Base-by-base conservation (phyloP, 2,797 vertebrate genomes). In the Sitta carolinensis region DNA sequence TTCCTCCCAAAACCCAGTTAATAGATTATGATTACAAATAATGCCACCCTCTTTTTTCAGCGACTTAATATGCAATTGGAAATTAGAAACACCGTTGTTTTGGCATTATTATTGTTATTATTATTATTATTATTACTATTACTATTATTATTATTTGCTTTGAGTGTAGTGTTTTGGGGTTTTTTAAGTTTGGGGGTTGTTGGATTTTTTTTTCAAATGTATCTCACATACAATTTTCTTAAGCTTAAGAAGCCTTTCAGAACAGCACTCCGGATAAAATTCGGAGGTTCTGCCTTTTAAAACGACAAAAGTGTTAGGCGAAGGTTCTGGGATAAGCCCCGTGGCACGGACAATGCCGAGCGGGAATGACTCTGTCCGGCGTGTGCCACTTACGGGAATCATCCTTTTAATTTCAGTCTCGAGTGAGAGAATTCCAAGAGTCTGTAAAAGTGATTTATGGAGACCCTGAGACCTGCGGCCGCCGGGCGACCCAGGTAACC, bases 11-110 rank as follows among this genome's bases (percentile, higher is more conserved):
- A 94, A 89, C n/a, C 16, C 42, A n/a, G 42, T 89, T 82, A 76
- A 82, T 75, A 82, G 58, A 87, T 92, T 77, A 87, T 52, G 59
- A 51, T 68, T 76, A 45, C n/a, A 90, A 90, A 94, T 70, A 89
- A 84, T 50, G 20, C 19, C 2, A 2, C 20, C 20, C 48, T 90
- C 10, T 76, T 91, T 91, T 57, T 64, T 67, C 36, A 50, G 29
- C 8, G 13, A 74, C 20, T 87, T 69, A 43, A 23, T 42, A 69
- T 25, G 43, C 13, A 63, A 67, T 7, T 79, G 48, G 13, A 87
- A 94, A 91, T 93, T 47, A 63, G 32, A 88, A 93, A 57, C 10
- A 45, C 23, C 20, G 15, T 51, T 78, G 16, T 34, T 82, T 66
- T 32, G 2, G 3, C 12, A 50, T 9, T 34, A 76, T 27, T 64